A percentile compares a stretch with the other conserved stretches of the same genome.
Evolutionary conservation across 2,888 invertebrate genomes (phyloP).

Genomic region (Amblyjoppa proteus): DNA sequence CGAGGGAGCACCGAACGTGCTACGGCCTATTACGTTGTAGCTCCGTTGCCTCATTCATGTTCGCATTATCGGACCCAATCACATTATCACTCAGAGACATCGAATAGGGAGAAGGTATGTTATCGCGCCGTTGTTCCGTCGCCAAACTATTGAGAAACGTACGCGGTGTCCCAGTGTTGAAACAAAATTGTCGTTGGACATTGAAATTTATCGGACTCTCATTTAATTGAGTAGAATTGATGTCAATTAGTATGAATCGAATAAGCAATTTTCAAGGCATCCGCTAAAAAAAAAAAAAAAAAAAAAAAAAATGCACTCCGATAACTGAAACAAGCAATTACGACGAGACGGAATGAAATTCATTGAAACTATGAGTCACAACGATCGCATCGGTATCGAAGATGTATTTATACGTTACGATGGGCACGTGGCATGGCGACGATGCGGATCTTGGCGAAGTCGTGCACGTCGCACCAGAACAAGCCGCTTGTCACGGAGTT

Average conservation of each 20-base stretch:
- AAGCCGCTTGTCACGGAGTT: conserved; percentile 35
- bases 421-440: conserved; percentile 15
- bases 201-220: too few relatives aligned
- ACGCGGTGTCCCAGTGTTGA: background rate
- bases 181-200: too few relatives aligned
- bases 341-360: background rate
- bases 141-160: background rate
- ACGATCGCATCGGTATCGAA: conserved; percentile 41
- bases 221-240: too few relatives aligned
- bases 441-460: conserved; percentile 31
- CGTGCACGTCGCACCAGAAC: conserved; percentile 33
- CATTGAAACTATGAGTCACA: background rate
- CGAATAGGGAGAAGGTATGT: background rate
- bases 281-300: too few relatives aligned
- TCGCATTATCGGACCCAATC: conserved; percentile 3
- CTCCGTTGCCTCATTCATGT: background rate
- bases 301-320: too few relatives aligned
- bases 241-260: too few relatives aligned
- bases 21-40: background rate
- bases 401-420: conserved; percentile 36
- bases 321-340: background rate
- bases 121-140: background rate
- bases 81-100: background rate
- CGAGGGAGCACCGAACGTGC: background rate
- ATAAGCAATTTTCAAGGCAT: too few relatives aligned